Conservation (phyloP, 2,888 invertebrate species). For the Drosophila cracens region DNA sequence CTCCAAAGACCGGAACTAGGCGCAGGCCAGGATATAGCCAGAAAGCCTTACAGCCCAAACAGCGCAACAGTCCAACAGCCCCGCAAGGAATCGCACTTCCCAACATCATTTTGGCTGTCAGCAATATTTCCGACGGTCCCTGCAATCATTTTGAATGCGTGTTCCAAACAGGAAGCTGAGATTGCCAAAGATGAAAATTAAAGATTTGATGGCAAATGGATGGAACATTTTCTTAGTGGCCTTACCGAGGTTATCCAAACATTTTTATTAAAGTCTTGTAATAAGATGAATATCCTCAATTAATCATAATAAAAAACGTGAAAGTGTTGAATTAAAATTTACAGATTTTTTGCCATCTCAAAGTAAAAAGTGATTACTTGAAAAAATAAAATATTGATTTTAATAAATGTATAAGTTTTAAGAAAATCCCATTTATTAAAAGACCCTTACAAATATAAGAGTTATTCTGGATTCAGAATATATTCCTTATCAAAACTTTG, state of each 20-base stretch:
- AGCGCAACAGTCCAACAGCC: slow-evolving; percentile 28
- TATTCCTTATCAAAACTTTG: background rate
- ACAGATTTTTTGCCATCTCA: background rate
- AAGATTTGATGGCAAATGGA: slow-evolving; percentile 59
- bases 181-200: slow-evolving; percentile 75
- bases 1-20: slow-evolving; percentile 46
- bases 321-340: background rate
- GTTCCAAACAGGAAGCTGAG: slow-evolving; percentile 51
- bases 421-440: background rate
- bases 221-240: slow-evolving; percentile 1
- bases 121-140: slow-evolving; percentile 38
- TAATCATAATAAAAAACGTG: background rate
- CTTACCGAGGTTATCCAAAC: slow-evolving; percentile 1
- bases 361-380: background rate
- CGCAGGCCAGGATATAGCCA: slow-evolving; percentile 18
- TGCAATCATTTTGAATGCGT: slow-evolving; percentile 41
- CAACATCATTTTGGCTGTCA: slow-evolving; percentile 52
- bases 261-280: slow-evolving; percentile 2
- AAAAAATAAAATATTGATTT: background rate
- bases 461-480: too few relatives aligned
- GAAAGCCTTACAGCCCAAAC: background rate
- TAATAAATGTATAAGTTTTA: background rate
- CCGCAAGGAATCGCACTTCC: slow-evolving; percentile 48
- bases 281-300: background rate
- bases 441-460: fast-evolving